Base-by-base conservation (phyloP, 2,113 vertebrate genomes). In the Fulica atra region DNA sequence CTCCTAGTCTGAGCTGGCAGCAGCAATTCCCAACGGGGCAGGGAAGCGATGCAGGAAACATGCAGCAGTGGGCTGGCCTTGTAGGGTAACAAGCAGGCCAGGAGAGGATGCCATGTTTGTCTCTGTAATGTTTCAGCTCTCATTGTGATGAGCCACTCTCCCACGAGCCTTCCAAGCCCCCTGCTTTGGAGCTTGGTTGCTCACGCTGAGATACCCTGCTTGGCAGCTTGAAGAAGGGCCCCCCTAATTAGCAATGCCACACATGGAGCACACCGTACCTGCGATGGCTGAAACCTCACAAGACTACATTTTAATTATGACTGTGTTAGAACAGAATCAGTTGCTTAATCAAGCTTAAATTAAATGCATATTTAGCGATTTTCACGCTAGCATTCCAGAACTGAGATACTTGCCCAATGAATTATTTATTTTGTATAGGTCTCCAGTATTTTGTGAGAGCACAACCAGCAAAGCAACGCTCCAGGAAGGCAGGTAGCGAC, bases 311-410 rank as follows among this genome's bases (percentile, higher is more conserved):
- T 93, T 83, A 92, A 95, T 96, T 92, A 95, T 26, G 60, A 48
- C 31, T 50, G 21, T 48, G 68, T 76, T 88, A 85, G 70, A 81
- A 71, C 40, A 76, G 65, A 95, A 95, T 80, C 66, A 65, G 48
- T 68, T 81, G 72, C 81, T 69, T 89, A 80, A 83, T 95, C 91
- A 93, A 92, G 93, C 94, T 92, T 80, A 96, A 97, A 97, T 94
- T 63, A 96, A 96, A 96, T 86, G 84, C 92, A 93, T 88, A 92
- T 94, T 95, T 96, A 92, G 86, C 33, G 3, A 96, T 97, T 96
- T 96, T 93, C 91, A 94, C 81, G 83, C 90, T 72, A 94, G 88
- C 77, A 65, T 81, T 78, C 48, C 88, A 92, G 86, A 94, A 82
- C 95, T 38, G 51, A 7, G 38, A 86, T 82, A 26, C 71, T 88